Conservation (phyloP, 2,113 vertebrate species). For the Dicaeum eximium region DNA sequence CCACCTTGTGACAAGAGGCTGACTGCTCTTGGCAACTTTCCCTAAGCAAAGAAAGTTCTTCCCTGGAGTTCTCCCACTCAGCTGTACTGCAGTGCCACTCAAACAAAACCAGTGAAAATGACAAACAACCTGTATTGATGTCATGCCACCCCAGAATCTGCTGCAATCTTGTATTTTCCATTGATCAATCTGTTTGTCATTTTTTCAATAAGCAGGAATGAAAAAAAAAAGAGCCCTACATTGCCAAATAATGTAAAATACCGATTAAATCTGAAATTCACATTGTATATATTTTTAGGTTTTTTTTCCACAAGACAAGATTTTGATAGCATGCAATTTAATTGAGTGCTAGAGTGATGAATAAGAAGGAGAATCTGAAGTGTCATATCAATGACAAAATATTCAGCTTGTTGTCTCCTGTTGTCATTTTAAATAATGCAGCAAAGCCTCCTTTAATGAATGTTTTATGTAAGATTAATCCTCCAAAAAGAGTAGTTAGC, state of each 20-base stretch:
- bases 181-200: not conserved
- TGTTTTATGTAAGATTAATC: conserved; percentile 31
- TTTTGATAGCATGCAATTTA: conserved; percentile 23
- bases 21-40: not conserved
- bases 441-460: conserved; percentile 30
- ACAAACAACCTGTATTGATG: not conserved
- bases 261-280: not conserved
- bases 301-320: not conserved
- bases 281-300: not conserved
- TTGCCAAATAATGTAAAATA: not conserved
- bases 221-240: not conserved
- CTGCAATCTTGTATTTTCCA: not conserved
- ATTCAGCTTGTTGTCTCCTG: conserved; percentile 37
- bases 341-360: not conserved
- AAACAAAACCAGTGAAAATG: not conserved
- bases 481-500: not conserved
- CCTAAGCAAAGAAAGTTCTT: not conserved
- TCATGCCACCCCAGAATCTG: not conserved
- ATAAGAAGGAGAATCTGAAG: conserved; percentile 26
- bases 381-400: conserved; percentile 32
- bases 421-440: conserved; percentile 47
- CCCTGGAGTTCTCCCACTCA: not conserved
- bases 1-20: not conserved
- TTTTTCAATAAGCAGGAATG: not conserved
- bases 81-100: not conserved